Base-by-base conservation (phyloP, 2,797 vertebrate species). In the Typhlichthys subterraneus region DNA sequence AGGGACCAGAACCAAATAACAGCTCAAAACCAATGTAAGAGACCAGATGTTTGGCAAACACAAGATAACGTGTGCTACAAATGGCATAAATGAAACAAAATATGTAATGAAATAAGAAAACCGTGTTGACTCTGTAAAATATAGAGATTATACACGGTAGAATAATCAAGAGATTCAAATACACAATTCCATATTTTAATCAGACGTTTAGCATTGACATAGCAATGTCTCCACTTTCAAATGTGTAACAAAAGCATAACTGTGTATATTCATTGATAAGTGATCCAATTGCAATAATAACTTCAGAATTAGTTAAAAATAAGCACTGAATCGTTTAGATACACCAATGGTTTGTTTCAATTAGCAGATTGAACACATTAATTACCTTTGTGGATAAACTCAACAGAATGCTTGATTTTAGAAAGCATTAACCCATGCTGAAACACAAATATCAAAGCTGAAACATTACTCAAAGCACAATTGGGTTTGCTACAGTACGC, bases 21-120 rank as follows among this genome's bases (percentile, higher is more conserved):
- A 89, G 87, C 90, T 87, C 88, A 89, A 90, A 90, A 86, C 84
- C 88, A 89, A 89, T 89, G 88, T 89, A 91, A 90, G 89, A 87
- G 70, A 87, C 81, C 77, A 86, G 80, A 89, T 80, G 88, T 87
- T 87, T 81, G 77, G 38, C 82, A 82, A 86, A 71, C 86, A 83
- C 67, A 76, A 83, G 69, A 63, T 76, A 78, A 80, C 73, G 38
- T 42, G 38, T 42, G 38, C 38, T 42, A 42, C 38, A 42, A 42
- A 42, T 42, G 9, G 38, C 38, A 46, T 12, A 46, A 57, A 14
- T 45, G 23, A 57, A 42, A 42, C 33, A 31, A 42, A 57, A 14
- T 12, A 58, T 12, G 8, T 11, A 1, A 58, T 5, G 14, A 46
- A 42, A 42, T 1, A 42, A 42, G 55, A 46, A n/a, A 69, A 57